phyloP scores from a whole-genome alignment of 2,113 vertebrate genomes.

The Xiphophorus couchianus region DNA sequence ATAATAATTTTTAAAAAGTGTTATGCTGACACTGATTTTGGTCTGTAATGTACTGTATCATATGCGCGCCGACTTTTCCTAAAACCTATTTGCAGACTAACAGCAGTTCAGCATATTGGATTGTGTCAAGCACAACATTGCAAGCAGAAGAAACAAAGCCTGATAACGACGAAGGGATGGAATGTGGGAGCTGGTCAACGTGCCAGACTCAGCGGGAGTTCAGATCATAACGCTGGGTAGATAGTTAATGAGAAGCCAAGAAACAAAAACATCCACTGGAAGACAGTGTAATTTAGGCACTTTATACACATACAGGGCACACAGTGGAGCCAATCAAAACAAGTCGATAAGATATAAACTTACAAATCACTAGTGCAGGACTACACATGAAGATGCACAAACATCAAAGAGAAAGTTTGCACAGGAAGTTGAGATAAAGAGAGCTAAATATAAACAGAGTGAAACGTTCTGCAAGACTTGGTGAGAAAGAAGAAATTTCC shows the following conservation, averaged over 20 bases:
- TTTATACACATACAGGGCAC: slow-evolving; percentile 31
- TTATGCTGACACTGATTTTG: not conserved
- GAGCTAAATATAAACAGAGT: slow-evolving; percentile 9
- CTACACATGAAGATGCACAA: slow-evolving; percentile 10
- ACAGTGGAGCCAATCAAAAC: slow-evolving; percentile 53
- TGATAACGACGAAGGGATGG: slow-evolving; percentile 58
- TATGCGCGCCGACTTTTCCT: not conserved
- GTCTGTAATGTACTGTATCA: not conserved
- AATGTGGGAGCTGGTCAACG: slow-evolving; percentile 58
- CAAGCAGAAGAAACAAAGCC: slow-evolving; percentile 42
- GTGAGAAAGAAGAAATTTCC: not conserved
- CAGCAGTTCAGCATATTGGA: not conserved
- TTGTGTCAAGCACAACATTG: not conserved
- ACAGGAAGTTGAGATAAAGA: slow-evolving; percentile 42
- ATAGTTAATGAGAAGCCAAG: slow-evolving; percentile 66
- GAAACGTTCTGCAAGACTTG: not conserved
- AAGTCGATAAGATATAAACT: slow-evolving; percentile 55
- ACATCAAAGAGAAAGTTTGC: slow-evolving; percentile 39
- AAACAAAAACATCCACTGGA: slow-evolving; percentile 10
- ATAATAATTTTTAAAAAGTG: not conserved
- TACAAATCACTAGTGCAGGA: slow-evolving; percentile 33
- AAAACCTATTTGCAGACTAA: not conserved
- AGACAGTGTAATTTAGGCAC: slow-evolving; percentile 1
- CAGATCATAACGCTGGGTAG: slow-evolving; percentile 60
- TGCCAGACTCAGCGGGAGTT: slow-evolving; percentile 67